Percentiles rank a stretch among this genome's conserved stretches.
Evolutionary conservation across 2,888 invertebrate genomes (phyloP).

Genomic region (Timema cristinae): DNA sequence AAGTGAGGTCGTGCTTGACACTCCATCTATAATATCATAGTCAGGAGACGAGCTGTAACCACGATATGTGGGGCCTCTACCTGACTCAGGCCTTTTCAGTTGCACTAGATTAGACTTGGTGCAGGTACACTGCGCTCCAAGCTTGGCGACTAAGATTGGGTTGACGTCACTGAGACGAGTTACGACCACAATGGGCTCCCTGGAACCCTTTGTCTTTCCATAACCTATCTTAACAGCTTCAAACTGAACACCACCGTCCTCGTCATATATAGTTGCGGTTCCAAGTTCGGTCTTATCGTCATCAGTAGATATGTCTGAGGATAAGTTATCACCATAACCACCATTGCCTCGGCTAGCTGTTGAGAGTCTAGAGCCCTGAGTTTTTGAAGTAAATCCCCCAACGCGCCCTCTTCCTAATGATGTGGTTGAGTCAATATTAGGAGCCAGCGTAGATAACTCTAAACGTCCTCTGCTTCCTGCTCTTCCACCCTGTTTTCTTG

Average conservation of each 20-base stretch:
- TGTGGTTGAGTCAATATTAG: conserved; percentile 1
- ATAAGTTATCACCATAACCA: conserved; percentile 3
- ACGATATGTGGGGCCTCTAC: conserved; percentile 8
- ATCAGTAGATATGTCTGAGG: conserved; percentile 13
- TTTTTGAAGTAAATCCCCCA: not conserved
- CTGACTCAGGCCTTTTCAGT: conserved; percentile 10
- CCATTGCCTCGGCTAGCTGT: not conserved
- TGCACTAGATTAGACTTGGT: conserved; percentile 37
- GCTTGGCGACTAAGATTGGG: conserved; percentile 63
- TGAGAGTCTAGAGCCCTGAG: not conserved
- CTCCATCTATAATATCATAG: too few species aligned
- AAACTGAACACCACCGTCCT: conserved; percentile 16
- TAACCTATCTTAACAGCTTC: conserved; percentile 22
- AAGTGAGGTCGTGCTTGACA: too few species aligned
- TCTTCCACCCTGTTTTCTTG: conserved; percentile 16
- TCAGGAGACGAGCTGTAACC: not conserved
- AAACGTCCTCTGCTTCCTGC: conserved; percentile 15
- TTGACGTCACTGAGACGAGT: conserved; percentile 63
- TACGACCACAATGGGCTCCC: conserved; percentile 38
- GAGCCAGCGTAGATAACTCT: conserved; percentile 2
- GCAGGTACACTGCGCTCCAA: conserved; percentile 71
- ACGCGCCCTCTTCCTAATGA: not conserved
- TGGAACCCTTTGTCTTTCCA: conserved; percentile 25
- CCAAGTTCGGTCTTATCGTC: conserved; percentile 5
- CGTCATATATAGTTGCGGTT: conserved; percentile 19